Base-by-base conservation (phyloP, 2,888 invertebrate species). In the Dromius quadrimaculatus region DNA sequence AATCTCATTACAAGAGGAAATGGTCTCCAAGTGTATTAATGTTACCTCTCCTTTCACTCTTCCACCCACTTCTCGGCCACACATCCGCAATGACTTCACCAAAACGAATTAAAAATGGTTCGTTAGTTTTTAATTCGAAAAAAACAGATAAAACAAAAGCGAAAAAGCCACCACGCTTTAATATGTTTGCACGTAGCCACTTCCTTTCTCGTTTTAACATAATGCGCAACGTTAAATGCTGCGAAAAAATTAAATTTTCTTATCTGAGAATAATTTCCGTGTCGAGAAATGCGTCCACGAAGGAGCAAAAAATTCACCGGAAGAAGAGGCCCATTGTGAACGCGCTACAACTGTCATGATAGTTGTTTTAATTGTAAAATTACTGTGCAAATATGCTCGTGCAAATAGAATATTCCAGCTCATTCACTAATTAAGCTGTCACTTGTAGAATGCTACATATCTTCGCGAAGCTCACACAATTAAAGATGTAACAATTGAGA, bases 91-190 rank as follows among this genome's bases (percentile, higher is more conserved):
- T 57, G 66, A 23, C 66, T 66, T 57, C 57, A 22, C 54, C 59
- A 13, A 66, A 66, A 41, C 66, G 70, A 70, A 70, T 70, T 70
- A 70, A 70, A 70, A 62, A 70, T 70, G 70, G 62, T 70, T 70
- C 70, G 70, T 70, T 70, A 70, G 70, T 70, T 70, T 69, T 70
- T 70, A 70, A 70, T 70, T 70, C 41, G 62, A 34, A 47, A 70
- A 61, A 70, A 28, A 50, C 20, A 34, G 47, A 22, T 20, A 45
- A 66, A 66, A 34, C 50, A 68, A 47, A 36, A 38, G 38, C 17
- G n/a, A 41, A 4, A 17, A n/a, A 68, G 17, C 57, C 32, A 54
- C 20, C 15, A 43, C 43, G 59, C 23, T 59, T 65, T 57, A 59
- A 68, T 68, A 68, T 68, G 68, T 68, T 68, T 68, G 43, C 41